Base-by-base conservation (phyloP, 2,797 vertebrate genomes). In the Eurystomus glaucurus region DNA sequence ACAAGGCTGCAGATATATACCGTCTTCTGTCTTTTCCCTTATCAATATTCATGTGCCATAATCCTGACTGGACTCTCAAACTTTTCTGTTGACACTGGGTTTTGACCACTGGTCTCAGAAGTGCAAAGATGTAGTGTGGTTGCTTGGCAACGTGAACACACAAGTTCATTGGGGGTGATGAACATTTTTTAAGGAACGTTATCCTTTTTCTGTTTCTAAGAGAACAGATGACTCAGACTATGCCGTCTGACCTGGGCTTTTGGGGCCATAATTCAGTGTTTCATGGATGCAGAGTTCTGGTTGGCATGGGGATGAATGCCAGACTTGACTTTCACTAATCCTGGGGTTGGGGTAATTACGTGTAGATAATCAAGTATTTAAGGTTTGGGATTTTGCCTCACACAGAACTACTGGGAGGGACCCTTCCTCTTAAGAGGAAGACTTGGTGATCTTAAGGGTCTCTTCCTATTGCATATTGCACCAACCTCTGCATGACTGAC, bases 111-210 rank as follows among this genome's bases (percentile, higher is more conserved):
- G 75, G 75, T 95, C 91, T 92, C n/a, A 0, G 88, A 89, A 76
- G 74, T 97, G 72, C 65, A 79, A 54, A 91, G 74, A 88, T 65
- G 57, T 64, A 94, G 76, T 21, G 1, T 4, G 2, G 95, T 97
- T 97, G 82, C 93, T 93, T 96, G 92, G 97, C 92, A 98, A 98
- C 82, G 0, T 12, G 9, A 81, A 94, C 41, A 81, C 23, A 85
- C 29, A 71, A 75, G 45, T 93, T 92, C 87, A 9, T 78, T 89
- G 74, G 88, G 79, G 77, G 57, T 35, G 43, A 54, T 83, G 28
- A 88, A 78, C 79, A 80, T 71, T 76, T 84, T 93, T 82, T 52
- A 75, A 75, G 43, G 58, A 90, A 54, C 18, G 35, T 75, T 81
- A 94, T 90, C 55, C 33, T 80, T 92, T 78, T 74, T 71, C 28